Evolutionary conservation across 1,140 invertebrate species (phyloP), one percentile per base, ranked within the genome.

Genomic region (Paraescarpia echinospica): DNA sequence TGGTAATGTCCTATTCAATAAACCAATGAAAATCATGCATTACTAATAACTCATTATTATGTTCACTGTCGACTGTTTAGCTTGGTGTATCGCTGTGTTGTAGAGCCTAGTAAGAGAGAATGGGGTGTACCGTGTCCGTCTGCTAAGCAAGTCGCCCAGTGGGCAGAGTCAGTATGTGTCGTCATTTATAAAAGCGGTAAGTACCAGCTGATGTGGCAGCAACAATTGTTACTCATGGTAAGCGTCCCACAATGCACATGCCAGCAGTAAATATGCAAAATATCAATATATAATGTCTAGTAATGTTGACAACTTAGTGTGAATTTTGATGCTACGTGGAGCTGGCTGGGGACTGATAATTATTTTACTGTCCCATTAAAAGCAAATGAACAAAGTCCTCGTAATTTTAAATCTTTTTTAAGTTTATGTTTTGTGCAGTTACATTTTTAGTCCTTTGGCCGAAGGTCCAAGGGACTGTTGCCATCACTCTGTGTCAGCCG

Each of bases 131-230:
- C 97, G 97, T 92, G 94, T 99, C 6, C 97, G 97, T 96, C 97
- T 98, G 34, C 96, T 97, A 41, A 97, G 97, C 0, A 97, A 97
- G 91, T 97, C 97, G 93, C 96, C 97, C 41, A 97, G 93, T 88
- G 97, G 96, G 94, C 59, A 77, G 59, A 97, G 97, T 94, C 96
- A 96, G 41, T 97, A 97, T 94, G 98, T 98, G 94, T 96, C 97
- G 33, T 98, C 98, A 77, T 98, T 98, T 94, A 97, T 98, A 35
- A 98, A 98, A 97, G 98, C 98, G 88, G 97, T 98, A 97, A 97
- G 97, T 95, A 95, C 27, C 33, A 48, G 6, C 6, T 27, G 59
- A 2, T 77, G 22, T 77, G 14, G 59, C 59, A 27, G 59, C 27
- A 14, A 5, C 22, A 27, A 31, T 41, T 41, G 41, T 12, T 41